Conservation (phyloP, 2,797 vertebrate species). For the Mormyrus proboscirostris region DNA sequence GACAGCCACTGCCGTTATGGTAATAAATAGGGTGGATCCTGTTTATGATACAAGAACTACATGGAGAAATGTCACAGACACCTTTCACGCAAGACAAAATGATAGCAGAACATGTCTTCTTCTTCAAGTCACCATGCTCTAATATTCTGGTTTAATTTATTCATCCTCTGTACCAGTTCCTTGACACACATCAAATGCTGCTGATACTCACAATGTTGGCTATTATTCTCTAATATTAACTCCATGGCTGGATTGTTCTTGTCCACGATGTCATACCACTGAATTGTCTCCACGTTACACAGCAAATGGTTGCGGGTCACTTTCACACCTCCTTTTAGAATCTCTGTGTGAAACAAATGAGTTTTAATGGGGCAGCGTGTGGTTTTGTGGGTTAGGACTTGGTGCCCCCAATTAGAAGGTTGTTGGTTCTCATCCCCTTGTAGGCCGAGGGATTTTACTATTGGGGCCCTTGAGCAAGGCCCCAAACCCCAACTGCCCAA, state of each 20-base stretch:
- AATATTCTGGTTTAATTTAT: neutral
- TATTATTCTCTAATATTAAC: constrained; percentile 16
- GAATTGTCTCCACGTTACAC: constrained; percentile 79
- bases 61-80: neutral
- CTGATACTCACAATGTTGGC: constrained; percentile 64
- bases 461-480: neutral
- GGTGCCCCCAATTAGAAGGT: neutral
- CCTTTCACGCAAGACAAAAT: neutral
- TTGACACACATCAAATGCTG: neutral
- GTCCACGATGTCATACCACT: constrained; percentile 83
- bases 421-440: neutral
- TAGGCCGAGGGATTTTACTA: neutral
- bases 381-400: neutral
- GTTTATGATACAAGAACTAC: neutral
- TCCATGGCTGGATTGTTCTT: constrained; percentile 44
- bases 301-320: constrained; percentile 66
- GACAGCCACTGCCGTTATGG: neutral
- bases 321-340: constrained; percentile 80
- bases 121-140: neutral
- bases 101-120: neutral
- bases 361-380: neutral
- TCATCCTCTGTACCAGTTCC: neutral
- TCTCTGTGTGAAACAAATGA: constrained; percentile 63
- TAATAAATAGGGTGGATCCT: neutral
- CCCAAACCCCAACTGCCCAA: neutral